Evolutionary conservation across 2,113 vertebrate species (phyloP), one percentile per base, ranked within the genome.

Genomic region (Cyphomyrus discorhynchus): DNA sequence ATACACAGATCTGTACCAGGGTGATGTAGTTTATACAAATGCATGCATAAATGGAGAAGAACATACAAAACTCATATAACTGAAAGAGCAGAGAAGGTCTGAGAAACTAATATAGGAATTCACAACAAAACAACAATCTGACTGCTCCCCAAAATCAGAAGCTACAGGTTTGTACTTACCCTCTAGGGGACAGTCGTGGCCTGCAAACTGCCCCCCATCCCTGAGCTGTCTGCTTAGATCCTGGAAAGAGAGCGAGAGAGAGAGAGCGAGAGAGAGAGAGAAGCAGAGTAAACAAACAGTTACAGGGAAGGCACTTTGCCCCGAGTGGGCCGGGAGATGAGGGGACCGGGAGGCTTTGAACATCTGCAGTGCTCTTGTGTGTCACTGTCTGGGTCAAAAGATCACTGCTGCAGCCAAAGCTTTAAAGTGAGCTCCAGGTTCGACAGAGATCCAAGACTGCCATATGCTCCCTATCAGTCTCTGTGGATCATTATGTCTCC

Each of bases 121-220:
- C n/a, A 70, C 9, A 27, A 31, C 62, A 70, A 31, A 70, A 31
- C n/a, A 66, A 66, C 15, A 19, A 80, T 35, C 31, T 66, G 31
- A 53, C 50, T 35, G 50, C 49, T 27, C 11, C 53, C 53, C 3
- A 24, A 62, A 56, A 50, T 3, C 45, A 24, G 89, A 31, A 86
- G 52, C 74, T 91, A 88, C 50, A 80, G 3, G 93, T 93, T 89
- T 93, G 53, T 85, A 91, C 95, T 90, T 93, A 97, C 97, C 97
- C 96, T 97, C 95, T 90, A 97, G 95, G 92, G 95, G 96, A 91
- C 95, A 95, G 93, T 94, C 96, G 93, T 96, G 95, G 82, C 96
- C 95, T 90, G 91, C 46, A 91, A 95, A 94, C 89, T 93, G 95
- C 86, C 94, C 93, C 86, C 94, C 93, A 4, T 96, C 95, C 91